A percentile compares a stretch with the other conserved stretches of the same genome.
These are phyloP conservation scores for Ectemnius lituratus DNA, from an alignment of 2,888 invertebrate genomes.

Conservation along the genomic window DNA sequence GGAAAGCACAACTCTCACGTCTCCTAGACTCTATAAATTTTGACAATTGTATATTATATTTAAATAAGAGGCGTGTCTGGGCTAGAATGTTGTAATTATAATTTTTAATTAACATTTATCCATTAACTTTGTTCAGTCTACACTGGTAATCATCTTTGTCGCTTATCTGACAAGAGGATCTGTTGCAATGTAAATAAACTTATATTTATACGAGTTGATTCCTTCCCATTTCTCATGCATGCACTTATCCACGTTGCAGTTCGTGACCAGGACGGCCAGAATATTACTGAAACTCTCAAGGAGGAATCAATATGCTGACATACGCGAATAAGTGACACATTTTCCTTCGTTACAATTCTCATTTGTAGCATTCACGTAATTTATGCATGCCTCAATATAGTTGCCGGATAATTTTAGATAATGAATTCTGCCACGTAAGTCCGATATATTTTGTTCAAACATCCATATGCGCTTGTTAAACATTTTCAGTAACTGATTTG, in stretches of 20 bases:
- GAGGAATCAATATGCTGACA: not conserved
- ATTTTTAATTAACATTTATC: slow-evolving; percentile 71
- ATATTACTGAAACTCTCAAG: not conserved
- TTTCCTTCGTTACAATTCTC: not conserved
- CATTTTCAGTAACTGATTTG: slow-evolving; percentile 27
- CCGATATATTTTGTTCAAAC: slow-evolving; percentile 41
- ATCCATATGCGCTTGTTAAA: slow-evolving; percentile 50
- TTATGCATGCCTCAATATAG: not conserved
- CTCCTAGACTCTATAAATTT: slow-evolving; percentile 51
- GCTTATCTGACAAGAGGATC: slow-evolving; percentile 71
- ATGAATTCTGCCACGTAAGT: slow-evolving; percentile 53
- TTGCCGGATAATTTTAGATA: slow-evolving; percentile 46
- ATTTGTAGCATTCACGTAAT: not conserved
- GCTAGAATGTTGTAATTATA: slow-evolving; percentile 73
- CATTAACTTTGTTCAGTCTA: slow-evolving; percentile 69
- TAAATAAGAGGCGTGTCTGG: slow-evolving; percentile 64
- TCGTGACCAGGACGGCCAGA: not conserved
- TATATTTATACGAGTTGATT: slow-evolving; percentile 75
- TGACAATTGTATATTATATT: slow-evolving; percentile 58
- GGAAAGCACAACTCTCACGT: slow-evolving; percentile 55
- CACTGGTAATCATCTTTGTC: slow-evolving; percentile 72
- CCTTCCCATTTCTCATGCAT: not conserved
- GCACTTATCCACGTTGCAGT: not conserved
- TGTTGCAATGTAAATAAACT: slow-evolving; percentile 78
- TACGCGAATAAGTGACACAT: no score